Base-by-base conservation (phyloP, 1,140 invertebrate genomes). In the Thereuonema tuberculata region DNA sequence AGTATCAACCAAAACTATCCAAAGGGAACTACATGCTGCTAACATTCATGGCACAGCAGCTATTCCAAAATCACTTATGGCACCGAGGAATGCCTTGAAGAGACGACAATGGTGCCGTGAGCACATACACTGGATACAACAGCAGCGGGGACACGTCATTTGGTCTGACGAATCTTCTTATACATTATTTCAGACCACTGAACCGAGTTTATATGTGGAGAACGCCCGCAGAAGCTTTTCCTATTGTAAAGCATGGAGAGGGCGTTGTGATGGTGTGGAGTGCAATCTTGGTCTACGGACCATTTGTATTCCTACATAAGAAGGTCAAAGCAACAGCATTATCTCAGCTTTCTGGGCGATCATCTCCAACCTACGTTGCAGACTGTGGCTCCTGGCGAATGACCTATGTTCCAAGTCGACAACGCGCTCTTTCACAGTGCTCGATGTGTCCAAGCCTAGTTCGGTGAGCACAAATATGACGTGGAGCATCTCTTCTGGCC, bases 51-150 rank as follows among this genome's bases (percentile, higher is more conserved):
- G 21, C 46, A 49, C 26, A 49, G 57, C 5, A 26, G 57, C 57
- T 27, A 59, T 59, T 59, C 57, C 12, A 37, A 59, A 59, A 59
- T 47, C 57, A 29, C 29, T 49, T 21, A 47, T 59, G 57, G 49
- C 47, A 59, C 31, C 57, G 48, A n/a, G 5, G 26, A 59, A 49
- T 59, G 47, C 57, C 49, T 50, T 26, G 31, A 59, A 59, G 23
- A 26, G 57, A 59, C 15, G 57, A 27, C 46, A 50, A 26, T 49
- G 57, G 57, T 59, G 57, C 57, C 48, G 25, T 25, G 24, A 59
- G 25, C 57, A 59, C 28, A 49, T 23, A 28, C 21, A 14, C 23
- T 37, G 28, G 46, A 48, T 46, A 14, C 46, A 27, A 49, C 47
- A n/a, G n/a, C n/a, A n/a, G n/a, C n/a, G n/a, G n/a, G n/a, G n/a